Percentiles rank a stretch among this genome's conserved stretches.
Conservation (phyloP, 2,888 invertebrate species). For the Dolichomitus sp. region DNA sequence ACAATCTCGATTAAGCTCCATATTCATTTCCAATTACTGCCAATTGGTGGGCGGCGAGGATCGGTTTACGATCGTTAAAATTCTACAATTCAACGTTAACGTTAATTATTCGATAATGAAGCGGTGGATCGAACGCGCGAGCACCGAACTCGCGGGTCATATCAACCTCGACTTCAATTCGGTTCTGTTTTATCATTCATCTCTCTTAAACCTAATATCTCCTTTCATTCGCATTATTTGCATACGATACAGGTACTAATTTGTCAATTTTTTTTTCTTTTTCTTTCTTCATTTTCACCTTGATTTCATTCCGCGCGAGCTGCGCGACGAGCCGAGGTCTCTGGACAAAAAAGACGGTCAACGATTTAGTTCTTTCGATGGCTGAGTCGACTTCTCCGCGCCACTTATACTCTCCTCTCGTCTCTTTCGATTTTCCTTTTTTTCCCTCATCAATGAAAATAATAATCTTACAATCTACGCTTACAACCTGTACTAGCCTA, state of each 20-base stretch:
- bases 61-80: constrained; percentile 73
- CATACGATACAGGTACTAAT: constrained; percentile 82
- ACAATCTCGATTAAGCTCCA: constrained; percentile 41
- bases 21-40: constrained; percentile 54
- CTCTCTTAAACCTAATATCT: constrained; percentile 61
- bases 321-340: constrained; percentile 43
- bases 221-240: constrained; percentile 72
- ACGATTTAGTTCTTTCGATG: not conserved
- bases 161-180: constrained; percentile 46
- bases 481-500: constrained; percentile 71
- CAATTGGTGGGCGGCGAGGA: constrained; percentile 68
- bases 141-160: constrained; percentile 13
- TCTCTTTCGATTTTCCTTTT: constrained; percentile 57
- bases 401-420: constrained; percentile 52
- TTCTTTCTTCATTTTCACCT: constrained; percentile 52
- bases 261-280: constrained; percentile 69
- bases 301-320: constrained; percentile 66
- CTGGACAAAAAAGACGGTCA: constrained; percentile 4
- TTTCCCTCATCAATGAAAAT: constrained; percentile 51
- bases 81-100: constrained; percentile 75
- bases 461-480: constrained; percentile 40
- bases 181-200: constrained; percentile 30
- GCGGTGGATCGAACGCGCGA: constrained; percentile 49
- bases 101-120: constrained; percentile 71
- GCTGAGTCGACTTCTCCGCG: constrained; percentile 47